Evolutionary conservation across 2,888 invertebrate species (phyloP), one percentile per base, ranked within the genome.

Genomic region (Lordiphosa andalusiaca): DNA sequence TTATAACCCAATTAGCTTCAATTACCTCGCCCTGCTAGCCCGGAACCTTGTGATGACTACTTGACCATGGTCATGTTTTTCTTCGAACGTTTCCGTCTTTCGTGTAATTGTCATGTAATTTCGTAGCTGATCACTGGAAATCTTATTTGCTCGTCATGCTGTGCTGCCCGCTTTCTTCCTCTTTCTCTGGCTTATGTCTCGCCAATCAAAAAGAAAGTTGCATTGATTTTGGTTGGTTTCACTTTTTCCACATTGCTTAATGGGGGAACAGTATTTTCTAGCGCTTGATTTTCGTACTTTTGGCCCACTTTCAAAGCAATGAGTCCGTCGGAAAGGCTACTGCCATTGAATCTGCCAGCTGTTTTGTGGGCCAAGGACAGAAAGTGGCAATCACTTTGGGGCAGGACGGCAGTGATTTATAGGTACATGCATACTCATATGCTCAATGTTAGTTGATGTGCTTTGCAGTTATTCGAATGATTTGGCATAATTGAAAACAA

Each of bases 1-100:
- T 59, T 77, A 63, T 59, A 77, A 74, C 75, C 78, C 78, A 77
- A 77, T 77, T 81, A 72, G 72, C 82, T 77, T 81, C 72, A 77
- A 77, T 77, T 81, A 64, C 55, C 71, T 58, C 33, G 36, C 53
- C 12, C 13, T 37, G 36, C 65, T 52, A 19, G 40, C 53, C 10
- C 12, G 44, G 33, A 30, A 42, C 41, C n/a, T 49, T 52, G 47
- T 54, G 12, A 4, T 33, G 10, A 44, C 44, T 9, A 23, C 33
- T 53, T 46, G 35, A 41, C 46, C 46, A 67, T 41, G 55, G 25
- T 16, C 53, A 33, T 30, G 44, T 53, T 16, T 30, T 36, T 25
- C 39, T n/a, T 41, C 37, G 12, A 41, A 41, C 60, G 53, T 53
- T 75, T 80, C 73, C 73, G 71, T 55, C 53, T 37, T 47, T 51